Percentiles rank a stretch among this genome's conserved stretches.
Conservation (phyloP, 1,140 invertebrate species). For the Asbolus verrucosus region DNA sequence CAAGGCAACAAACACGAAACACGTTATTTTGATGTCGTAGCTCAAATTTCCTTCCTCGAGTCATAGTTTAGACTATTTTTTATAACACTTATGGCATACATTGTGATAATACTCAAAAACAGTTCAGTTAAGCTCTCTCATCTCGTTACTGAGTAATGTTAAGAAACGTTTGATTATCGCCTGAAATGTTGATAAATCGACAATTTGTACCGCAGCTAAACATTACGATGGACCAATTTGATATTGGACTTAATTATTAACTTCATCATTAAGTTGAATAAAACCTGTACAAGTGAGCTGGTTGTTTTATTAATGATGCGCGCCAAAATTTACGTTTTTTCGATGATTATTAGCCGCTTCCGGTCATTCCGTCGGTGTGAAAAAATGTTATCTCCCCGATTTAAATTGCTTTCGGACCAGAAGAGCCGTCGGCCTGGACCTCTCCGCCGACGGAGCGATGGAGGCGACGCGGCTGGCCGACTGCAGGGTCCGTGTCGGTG, state of each 20-base stretch:
- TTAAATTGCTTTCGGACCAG: no score
- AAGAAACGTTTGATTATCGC: no score
- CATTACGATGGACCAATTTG: conserved; percentile 18
- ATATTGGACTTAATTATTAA: conserved; percentile 15
- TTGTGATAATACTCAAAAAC: no score
- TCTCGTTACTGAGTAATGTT: no score
- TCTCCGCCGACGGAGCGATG: not conserved
- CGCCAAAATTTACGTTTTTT: no score
- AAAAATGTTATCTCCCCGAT: no score
- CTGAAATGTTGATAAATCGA: no score
- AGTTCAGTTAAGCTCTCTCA: no score
- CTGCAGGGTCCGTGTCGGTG: conserved; percentile 46
- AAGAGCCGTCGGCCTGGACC: not conserved
- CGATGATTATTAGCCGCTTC: conserved; percentile 36
- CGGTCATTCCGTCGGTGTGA: conserved; percentile 38
- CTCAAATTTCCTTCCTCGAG: no score
- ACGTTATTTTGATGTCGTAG: conserved; percentile 20
- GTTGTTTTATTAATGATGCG: conserved; percentile 21
- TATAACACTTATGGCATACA: not conserved
- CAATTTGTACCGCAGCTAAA: not conserved
- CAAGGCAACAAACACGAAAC: not conserved
- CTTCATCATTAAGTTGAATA: conserved; percentile 24
- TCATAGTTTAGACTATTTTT: not conserved
- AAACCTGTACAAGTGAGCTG: conserved; percentile 22
- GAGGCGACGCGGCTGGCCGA: not conserved